These are phyloP conservation scores for Alouatta palliata DNA, from an alignment of 2,113 vertebrate species.

Conservation along the genomic window DNA sequence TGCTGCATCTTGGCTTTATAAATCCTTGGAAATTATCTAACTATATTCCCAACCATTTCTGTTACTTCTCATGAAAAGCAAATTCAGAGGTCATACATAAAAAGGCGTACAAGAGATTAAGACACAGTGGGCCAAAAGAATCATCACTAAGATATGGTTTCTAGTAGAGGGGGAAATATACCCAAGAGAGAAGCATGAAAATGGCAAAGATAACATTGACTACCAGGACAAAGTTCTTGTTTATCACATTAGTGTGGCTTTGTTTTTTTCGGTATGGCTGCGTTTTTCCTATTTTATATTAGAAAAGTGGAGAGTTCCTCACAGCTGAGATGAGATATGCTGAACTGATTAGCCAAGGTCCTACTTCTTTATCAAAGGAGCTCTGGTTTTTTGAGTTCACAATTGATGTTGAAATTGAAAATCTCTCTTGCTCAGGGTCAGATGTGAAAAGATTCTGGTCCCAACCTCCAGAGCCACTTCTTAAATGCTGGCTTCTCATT, in stretches of 20 bases:
- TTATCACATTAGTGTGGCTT: background rate
- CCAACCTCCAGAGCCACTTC: background rate
- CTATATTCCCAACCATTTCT: background rate
- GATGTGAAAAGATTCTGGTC: background rate
- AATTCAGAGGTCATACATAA: background rate
- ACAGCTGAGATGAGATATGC: background rate
- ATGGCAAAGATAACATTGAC: background rate
- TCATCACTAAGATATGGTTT: background rate
- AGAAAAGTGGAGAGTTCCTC: background rate
- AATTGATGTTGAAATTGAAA: background rate
- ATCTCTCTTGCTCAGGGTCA: background rate
- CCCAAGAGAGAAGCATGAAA: background rate
- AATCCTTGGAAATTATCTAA: background rate
- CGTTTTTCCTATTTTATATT: background rate
- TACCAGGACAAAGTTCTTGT: background rate
- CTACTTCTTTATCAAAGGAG: constrained; percentile 2
- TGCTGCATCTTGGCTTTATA: background rate
- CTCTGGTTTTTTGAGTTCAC: background rate
- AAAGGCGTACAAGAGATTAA: background rate
- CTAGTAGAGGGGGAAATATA: background rate
- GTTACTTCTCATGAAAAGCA: background rate
- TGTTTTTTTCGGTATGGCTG: background rate
- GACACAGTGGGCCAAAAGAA: constrained; percentile 7
- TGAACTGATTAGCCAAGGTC: background rate
- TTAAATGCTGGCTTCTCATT: constrained; percentile 33